These are phyloP conservation scores for Erebia epiphron DNA, from an alignment of 2,888 invertebrate genomes.

Conservation along the genomic window DNA sequence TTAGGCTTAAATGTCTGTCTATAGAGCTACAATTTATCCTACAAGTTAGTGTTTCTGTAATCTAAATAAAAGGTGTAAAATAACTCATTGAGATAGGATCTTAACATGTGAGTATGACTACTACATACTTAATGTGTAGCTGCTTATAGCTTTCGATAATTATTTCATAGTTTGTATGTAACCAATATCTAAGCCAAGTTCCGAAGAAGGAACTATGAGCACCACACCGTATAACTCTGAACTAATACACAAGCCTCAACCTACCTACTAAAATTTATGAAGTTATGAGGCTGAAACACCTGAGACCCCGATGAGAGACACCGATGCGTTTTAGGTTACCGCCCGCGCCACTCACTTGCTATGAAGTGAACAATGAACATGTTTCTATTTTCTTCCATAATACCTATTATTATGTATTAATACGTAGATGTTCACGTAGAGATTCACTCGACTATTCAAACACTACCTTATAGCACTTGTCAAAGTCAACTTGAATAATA, in stretches of 20 bases:
- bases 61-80: too few relatives aligned
- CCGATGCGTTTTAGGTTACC: neutral
- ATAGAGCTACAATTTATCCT: too few relatives aligned
- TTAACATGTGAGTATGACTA: neutral
- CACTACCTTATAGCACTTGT: too few relatives aligned
- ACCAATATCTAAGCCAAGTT: constrained; percentile 4
- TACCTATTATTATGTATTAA: too few relatives aligned
- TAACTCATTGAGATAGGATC: too few relatives aligned
- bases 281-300: constrained; percentile 11
- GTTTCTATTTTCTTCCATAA: too few relatives aligned
- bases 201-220: constrained; percentile 8
- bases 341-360: neutral
- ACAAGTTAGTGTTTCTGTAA: too few relatives aligned
- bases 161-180: neutral
- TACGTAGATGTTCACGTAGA: too few relatives aligned
- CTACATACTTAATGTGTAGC: too few relatives aligned
- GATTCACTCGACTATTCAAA: too few relatives aligned
- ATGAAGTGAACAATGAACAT: neutral
- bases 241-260: constrained; percentile 6
- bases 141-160: neutral
- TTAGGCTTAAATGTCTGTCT: neutral
- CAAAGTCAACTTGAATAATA: too few relatives aligned
- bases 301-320: too few relatives aligned
- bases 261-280: constrained; percentile 15
- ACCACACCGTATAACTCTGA: neutral